Conservation (phyloP, 1,140 invertebrate genomes). For the Drosophila triauraria region DNA sequence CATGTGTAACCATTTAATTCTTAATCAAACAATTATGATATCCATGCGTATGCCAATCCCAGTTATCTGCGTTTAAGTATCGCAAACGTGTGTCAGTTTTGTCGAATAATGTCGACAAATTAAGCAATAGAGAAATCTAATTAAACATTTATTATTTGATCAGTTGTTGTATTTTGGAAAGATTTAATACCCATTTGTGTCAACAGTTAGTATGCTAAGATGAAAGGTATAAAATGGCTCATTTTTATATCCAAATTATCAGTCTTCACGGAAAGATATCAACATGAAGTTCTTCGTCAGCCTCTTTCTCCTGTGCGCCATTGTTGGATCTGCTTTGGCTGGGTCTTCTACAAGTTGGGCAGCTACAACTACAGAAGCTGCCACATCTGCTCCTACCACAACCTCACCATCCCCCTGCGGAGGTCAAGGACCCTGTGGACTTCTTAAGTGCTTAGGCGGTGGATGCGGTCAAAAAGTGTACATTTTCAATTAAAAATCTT, state of each 20-base stretch:
- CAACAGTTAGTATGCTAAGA: neutral
- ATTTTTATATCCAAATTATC: neutral
- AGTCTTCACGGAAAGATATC: neutral
- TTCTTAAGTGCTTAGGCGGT: conserved; percentile 3
- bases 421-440: conserved; percentile 1
- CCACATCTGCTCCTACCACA: neutral
- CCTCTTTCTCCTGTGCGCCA: neutral
- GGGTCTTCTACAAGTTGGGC: neutral
- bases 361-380: neutral
- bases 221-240: neutral
- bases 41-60: too few species aligned
- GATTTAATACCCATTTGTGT: conserved; percentile 9
- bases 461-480: conserved; percentile 8
- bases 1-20: too few species aligned
- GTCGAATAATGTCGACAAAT: too few species aligned
- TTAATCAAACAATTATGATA: too few species aligned
- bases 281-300: conserved; percentile 12
- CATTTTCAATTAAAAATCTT: conserved; percentile 1
- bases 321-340: neutral
- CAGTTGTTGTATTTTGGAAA: neutral
- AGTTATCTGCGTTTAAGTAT: neutral
- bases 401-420: neutral
- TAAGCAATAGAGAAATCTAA: neutral
- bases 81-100: neutral
- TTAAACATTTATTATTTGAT: neutral